Evolutionary conservation across 2,113 vertebrate species (phyloP).

Genomic region (Pangasianodon hypophthalmus): DNA sequence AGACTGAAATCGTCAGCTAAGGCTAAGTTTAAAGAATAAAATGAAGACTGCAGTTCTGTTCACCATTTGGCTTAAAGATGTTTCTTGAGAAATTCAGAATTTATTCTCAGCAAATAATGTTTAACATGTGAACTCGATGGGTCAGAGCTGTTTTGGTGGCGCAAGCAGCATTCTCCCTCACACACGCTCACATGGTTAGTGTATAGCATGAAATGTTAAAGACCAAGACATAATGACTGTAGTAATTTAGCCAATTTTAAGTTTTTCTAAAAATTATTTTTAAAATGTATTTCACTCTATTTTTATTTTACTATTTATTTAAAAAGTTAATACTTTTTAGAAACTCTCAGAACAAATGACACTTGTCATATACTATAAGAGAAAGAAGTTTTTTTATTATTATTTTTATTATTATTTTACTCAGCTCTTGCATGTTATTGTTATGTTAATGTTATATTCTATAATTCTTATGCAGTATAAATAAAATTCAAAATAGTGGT

Average conservation of each 20-base stretch:
- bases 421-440: neutral
- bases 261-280: too few species aligned
- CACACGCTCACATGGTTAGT: too few species aligned
- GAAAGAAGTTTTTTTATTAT: neutral
- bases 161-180: too few species aligned
- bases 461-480: neutral
- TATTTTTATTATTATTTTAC: neutral
- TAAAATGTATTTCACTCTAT: too few species aligned
- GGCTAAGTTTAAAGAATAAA: neutral
- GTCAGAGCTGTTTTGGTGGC: too few species aligned
- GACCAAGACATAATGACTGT: too few species aligned
- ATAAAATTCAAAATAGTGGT: neutral
- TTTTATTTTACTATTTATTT: too few species aligned
- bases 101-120: too few species aligned
- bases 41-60: neutral
- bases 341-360: neutral
- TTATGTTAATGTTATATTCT: neutral
- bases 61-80: neutral
- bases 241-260: too few species aligned
- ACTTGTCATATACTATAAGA: neutral
- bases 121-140: too few species aligned
- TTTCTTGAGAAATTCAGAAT: neutral
- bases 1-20: neutral
- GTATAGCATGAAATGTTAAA: too few species aligned
- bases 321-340: too few species aligned